Conservation (phyloP, 2,888 invertebrate genomes). For the Glaucopsyche alexis region DNA sequence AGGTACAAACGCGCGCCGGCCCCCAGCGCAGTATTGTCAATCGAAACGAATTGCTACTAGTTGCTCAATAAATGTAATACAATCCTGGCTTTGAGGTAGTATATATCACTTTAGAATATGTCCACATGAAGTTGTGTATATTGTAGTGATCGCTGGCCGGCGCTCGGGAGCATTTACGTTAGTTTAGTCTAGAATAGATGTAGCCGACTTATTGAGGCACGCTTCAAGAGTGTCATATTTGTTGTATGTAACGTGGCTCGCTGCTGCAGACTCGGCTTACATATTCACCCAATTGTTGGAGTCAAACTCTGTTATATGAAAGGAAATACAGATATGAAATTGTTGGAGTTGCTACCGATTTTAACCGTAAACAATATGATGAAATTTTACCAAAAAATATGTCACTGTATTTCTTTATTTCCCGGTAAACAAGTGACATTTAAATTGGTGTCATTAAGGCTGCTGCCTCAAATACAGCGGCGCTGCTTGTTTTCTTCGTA, state of each 20-base stretch:
- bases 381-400: too few species aligned
- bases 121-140: not conserved
- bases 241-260: constrained; percentile 44
- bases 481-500: too few species aligned
- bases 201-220: constrained; percentile 48
- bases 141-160: constrained; percentile 9
- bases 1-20: constrained; percentile 28
- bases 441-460: too few species aligned
- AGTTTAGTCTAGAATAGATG: constrained; percentile 35
- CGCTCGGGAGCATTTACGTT: constrained; percentile 42
- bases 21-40: not conserved
- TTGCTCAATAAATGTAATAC: constrained; percentile 7
- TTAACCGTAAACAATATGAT: too few species aligned
- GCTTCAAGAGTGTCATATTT: constrained; percentile 63
- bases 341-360: too few species aligned
- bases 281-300: constrained; percentile 8
- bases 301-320: not conserved
- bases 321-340: not conserved
- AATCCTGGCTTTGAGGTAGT: not conserved
- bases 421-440: too few species aligned
- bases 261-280: constrained; percentile 42
- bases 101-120: not conserved
- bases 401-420: too few species aligned
- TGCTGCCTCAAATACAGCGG: too few species aligned
- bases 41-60: not conserved